Evolutionary conservation across 1,140 invertebrate species (phyloP).

Genomic region (Parasteatoda tepidariorum): DNA sequence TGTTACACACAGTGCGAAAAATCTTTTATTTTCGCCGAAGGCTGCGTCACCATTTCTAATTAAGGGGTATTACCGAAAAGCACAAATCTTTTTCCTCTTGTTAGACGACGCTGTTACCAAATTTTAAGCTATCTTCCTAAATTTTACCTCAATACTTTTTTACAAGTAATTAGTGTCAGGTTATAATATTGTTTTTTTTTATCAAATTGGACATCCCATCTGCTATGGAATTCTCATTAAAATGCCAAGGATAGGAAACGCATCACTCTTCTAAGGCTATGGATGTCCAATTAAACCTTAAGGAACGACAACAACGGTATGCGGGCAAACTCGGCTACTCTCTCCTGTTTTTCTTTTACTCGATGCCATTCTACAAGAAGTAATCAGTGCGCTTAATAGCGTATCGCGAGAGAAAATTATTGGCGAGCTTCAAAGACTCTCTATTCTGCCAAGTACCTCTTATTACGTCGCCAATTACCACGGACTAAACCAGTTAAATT

Average conservation of each 20-base stretch:
- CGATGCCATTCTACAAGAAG: not conserved
- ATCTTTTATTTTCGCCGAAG: no score
- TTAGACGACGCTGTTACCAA: no score
- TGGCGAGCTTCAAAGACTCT: not conserved
- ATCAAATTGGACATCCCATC: not conserved
- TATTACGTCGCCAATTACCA: not conserved
- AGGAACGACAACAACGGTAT: not conserved
- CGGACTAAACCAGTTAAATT: not conserved
- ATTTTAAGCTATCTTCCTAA: no score
- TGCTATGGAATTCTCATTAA: not conserved
- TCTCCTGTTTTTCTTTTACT: not conserved
- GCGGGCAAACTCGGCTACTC: not conserved
- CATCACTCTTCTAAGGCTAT: not conserved
- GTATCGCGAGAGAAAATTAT: not conserved
- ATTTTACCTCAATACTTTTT: not conserved
- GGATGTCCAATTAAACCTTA: not conserved
- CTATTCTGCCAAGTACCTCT: not conserved
- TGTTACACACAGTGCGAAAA: no score
- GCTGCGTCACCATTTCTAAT: no score
- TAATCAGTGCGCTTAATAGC: not conserved
- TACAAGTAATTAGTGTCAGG: not conserved
- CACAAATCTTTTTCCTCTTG: no score
- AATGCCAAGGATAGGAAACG: not conserved
- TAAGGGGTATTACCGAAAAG: no score
- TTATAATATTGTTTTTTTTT: not conserved